Conservation (phyloP, 2,113 vertebrate genomes). For the Eulemur rufifrons region DNA sequence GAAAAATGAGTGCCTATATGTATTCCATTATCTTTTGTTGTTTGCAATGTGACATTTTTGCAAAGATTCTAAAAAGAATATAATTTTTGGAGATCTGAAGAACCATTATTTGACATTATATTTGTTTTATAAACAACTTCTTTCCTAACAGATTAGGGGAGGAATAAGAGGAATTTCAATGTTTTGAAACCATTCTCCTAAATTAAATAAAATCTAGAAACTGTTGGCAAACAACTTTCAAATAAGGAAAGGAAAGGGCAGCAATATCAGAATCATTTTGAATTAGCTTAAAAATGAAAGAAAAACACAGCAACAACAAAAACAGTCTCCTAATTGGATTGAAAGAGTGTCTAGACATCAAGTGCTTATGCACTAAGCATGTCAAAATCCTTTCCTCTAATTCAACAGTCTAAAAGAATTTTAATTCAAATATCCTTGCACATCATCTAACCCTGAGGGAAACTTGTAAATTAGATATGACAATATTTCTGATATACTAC, state of each 20-base stretch:
- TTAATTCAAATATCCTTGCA: slow-evolving; percentile 66
- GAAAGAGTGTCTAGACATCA: slow-evolving; percentile 78
- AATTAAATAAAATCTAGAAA: slow-evolving; percentile 60
- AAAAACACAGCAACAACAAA: background rate
- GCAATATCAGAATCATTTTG: slow-evolving; percentile 55
- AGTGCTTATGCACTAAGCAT: slow-evolving; percentile 60
- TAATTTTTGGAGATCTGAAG: slow-evolving; percentile 13
- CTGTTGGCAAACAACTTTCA: slow-evolving; percentile 60
- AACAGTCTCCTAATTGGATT: slow-evolving; percentile 66
- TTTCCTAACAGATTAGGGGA: slow-evolving; percentile 48
- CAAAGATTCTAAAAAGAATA: slow-evolving; percentile 47
- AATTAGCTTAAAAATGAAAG: slow-evolving; percentile 48
- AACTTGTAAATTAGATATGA: slow-evolving; percentile 61
- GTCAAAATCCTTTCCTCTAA: slow-evolving; percentile 74
- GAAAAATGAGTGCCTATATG: slow-evolving; percentile 3
- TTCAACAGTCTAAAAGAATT: slow-evolving; percentile 65
- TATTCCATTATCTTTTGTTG: slow-evolving; percentile 54
- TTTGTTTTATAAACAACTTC: background rate
- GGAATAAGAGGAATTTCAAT: background rate
- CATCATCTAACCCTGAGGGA: slow-evolving; percentile 58
- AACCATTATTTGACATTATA: slow-evolving; percentile 29
- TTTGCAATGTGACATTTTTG: slow-evolving; percentile 67
- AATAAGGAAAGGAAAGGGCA: slow-evolving; percentile 43
- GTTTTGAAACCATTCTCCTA: slow-evolving; percentile 48
- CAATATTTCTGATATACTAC: slow-evolving; percentile 53